phyloP scores from a whole-genome alignment of 1,140 invertebrate species.

The Heliconius himera region DNA sequence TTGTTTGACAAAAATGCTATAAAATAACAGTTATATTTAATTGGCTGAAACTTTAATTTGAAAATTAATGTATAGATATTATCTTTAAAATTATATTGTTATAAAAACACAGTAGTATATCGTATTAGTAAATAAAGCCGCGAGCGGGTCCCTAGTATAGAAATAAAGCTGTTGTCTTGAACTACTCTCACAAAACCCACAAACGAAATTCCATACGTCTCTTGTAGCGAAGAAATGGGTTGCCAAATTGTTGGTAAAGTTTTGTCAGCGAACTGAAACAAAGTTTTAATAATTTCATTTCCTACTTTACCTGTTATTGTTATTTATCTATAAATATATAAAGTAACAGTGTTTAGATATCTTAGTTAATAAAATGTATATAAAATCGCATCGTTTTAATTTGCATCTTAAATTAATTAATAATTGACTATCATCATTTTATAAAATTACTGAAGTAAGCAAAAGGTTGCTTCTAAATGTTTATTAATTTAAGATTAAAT shows the following conservation, averaged over 20 bases:
- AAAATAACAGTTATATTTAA: too few species aligned
- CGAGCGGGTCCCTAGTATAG: neutral
- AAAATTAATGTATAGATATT: too few species aligned
- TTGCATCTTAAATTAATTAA: neutral
- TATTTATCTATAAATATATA: neutral
- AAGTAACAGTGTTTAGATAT: neutral
- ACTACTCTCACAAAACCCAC: slow-evolving; percentile 3
- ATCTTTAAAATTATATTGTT: too few species aligned
- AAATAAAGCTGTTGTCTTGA: neutral
- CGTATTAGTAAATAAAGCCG: too few species aligned
- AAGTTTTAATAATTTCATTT: neutral
- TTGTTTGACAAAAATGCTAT: too few species aligned
- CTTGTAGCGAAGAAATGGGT: neutral
- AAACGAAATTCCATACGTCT: neutral
- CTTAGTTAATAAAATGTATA: neutral
- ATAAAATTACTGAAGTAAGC: neutral
- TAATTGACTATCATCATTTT: neutral
- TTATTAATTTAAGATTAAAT: neutral
- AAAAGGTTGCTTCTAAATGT: neutral
- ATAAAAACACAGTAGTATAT: too few species aligned
- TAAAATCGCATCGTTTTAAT: neutral
- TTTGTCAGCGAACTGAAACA: neutral
- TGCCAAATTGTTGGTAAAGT: slow-evolving; percentile 3
- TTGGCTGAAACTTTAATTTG: too few species aligned
- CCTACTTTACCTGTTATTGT: neutral